Evolutionary conservation across 2,888 invertebrate genomes (phyloP).

Genomic region (Drosophila flavopinicola): DNA sequence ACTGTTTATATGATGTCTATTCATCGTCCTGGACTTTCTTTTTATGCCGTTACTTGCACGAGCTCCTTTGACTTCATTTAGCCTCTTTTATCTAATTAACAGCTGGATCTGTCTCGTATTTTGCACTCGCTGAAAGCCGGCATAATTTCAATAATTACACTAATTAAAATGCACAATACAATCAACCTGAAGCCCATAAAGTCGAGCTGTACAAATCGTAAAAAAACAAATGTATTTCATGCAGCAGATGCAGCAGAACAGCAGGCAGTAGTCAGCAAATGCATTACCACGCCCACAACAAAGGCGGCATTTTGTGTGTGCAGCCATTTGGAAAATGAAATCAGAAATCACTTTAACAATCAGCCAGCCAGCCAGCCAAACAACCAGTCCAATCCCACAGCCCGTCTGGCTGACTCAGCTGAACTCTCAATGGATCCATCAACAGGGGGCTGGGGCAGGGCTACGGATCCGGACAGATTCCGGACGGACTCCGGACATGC

Average conservation of each 20-base stretch:
- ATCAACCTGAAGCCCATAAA: slow-evolving; percentile 10
- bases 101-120: slow-evolving; percentile 7
- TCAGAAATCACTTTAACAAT: slow-evolving; percentile 67
- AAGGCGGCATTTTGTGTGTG: slow-evolving; percentile 48
- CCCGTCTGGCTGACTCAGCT: slow-evolving; percentile 37
- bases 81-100: slow-evolving; percentile 50
- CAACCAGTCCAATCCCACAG: slow-evolving; percentile 22
- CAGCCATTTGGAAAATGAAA: slow-evolving; percentile 75
- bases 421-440: slow-evolving; percentile 9
- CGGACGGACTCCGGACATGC: no score
- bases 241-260: slow-evolving; percentile 14
- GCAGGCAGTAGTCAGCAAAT: slow-evolving; percentile 7
- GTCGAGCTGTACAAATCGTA: slow-evolving; percentile 11
- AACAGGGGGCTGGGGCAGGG: not conserved
- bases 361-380: slow-evolving; percentile 26
- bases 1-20: slow-evolving; percentile 3
- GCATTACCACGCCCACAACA: slow-evolving; percentile 29
- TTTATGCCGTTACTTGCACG: not conserved
- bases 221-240: slow-evolving; percentile 25
- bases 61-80: slow-evolving; percentile 18
- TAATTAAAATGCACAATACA: slow-evolving; percentile 55
- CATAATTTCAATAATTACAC: slow-evolving; percentile 60
- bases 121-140: slow-evolving; percentile 13
- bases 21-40: slow-evolving; percentile 10
- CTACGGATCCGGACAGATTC: not conserved